Evolutionary conservation across 2,888 invertebrate species (phyloP).

Genomic region (Clistopyga incitator): DNA sequence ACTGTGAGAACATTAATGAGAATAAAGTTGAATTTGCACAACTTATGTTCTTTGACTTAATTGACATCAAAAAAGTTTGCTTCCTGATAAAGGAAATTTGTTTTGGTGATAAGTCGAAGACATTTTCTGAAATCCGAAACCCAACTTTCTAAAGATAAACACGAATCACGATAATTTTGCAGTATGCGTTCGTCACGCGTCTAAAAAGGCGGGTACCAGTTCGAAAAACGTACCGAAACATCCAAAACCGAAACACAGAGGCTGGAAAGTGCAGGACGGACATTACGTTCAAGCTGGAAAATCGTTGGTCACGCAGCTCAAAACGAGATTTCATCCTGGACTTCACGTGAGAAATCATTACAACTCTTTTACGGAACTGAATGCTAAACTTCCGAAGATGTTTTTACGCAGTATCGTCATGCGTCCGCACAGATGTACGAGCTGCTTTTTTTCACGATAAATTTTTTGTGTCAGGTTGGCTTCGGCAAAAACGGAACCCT

Average conservation of each 20-base stretch:
- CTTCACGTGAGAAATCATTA: slow-evolving; percentile 87
- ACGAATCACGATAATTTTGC: slow-evolving; percentile 57
- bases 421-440: too few species aligned
- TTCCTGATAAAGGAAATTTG: neutral
- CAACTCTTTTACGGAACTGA: too few species aligned
- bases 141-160: neutral
- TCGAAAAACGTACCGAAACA: slow-evolving; percentile 88
- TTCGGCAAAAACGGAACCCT: slow-evolving; percentile 92
- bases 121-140: neutral
- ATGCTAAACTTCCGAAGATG: too few species aligned
- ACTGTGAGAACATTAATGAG: neutral
- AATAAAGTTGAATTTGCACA: neutral
- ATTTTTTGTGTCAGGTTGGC: slow-evolving; percentile 88
- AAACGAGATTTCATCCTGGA: slow-evolving; percentile 91
- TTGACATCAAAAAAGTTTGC: neutral
- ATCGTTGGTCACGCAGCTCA: slow-evolving; percentile 89
- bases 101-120: too few species aligned
- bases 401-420: too few species aligned
- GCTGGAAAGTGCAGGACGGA: slow-evolving; percentile 92
- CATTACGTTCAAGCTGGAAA: slow-evolving; percentile 88
- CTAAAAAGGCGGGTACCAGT: slow-evolving; percentile 91
- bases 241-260: slow-evolving; percentile 90
- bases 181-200: slow-evolving; percentile 87
- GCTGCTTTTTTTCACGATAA: slow-evolving; percentile 15
- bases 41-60: neutral